A percentile compares a stretch with the other conserved stretches of the same genome.
phyloP scores from a whole-genome alignment of 2,113 vertebrate genomes.

The Scytalopus superciliaris region DNA sequence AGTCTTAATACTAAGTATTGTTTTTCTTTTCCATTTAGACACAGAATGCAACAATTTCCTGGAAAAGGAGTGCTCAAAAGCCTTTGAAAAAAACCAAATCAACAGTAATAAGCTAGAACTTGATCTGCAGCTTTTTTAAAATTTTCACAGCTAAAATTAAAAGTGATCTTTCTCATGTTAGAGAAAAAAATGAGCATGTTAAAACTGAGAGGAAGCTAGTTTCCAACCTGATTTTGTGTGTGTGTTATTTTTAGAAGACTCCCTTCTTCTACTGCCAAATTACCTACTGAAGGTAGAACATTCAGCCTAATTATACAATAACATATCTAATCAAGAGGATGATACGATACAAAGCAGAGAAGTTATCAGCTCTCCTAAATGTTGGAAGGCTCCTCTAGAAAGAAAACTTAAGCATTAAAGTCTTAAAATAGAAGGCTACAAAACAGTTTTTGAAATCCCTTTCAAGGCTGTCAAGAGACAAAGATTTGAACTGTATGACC shows the following conservation, averaged over 20 bases:
- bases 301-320: background rate
- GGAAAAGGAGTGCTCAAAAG: background rate
- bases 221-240: background rate
- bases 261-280: background rate
- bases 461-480: background rate
- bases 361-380: background rate
- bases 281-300: background rate
- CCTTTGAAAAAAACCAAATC: background rate
- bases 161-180: background rate
- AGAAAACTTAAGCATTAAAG: background rate
- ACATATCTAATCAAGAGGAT: background rate
- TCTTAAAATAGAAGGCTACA: background rate
- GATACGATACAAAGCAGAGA: background rate
- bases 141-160: background rate
- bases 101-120: background rate
- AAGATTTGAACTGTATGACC: background rate
- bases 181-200: background rate
- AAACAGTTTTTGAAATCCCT: slow-evolving; percentile 16
- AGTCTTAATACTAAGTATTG: background rate
- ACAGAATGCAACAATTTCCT: background rate
- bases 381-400: background rate
- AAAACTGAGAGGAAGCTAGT: background rate
- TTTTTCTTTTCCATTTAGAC: background rate
- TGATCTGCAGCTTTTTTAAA: background rate
- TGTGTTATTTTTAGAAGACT: background rate